Evolutionary conservation across 2,888 invertebrate species (phyloP).

Genomic region (Cactoblastis cactorum): DNA sequence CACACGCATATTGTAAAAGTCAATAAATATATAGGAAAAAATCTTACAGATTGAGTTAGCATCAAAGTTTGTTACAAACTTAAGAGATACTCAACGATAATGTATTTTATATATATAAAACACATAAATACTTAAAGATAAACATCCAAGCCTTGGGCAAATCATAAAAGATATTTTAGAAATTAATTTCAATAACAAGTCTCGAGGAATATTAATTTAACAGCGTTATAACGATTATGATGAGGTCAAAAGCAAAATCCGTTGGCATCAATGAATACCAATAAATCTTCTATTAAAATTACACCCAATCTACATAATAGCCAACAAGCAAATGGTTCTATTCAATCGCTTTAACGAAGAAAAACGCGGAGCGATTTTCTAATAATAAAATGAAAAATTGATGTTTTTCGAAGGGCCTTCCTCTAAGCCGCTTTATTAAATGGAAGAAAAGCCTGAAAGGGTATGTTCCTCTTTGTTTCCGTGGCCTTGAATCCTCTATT

Average conservation of each 20-base stretch:
- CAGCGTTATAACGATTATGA: neutral
- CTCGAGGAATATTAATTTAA: neutral
- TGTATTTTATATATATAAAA: too few relatives aligned
- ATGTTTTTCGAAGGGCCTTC: constrained; percentile 30
- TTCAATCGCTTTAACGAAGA: constrained; percentile 24
- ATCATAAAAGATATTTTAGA: too few relatives aligned
- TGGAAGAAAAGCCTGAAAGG: constrained; percentile 19
- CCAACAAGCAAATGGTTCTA: constrained; percentile 13
- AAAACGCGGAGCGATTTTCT: constrained; percentile 25
- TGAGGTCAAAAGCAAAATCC: constrained; percentile 16
- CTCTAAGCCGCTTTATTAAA: constrained; percentile 33
- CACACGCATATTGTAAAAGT: too few relatives aligned
- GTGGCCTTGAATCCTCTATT: neutral
- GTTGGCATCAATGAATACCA: constrained; percentile 16
- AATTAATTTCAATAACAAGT: too few relatives aligned
- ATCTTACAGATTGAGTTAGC: too few relatives aligned
- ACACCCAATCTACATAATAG: constrained; percentile 13
- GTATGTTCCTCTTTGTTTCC: neutral
- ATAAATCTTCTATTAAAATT: constrained; percentile 12
- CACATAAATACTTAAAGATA: too few relatives aligned
- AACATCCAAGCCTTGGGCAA: too few relatives aligned
- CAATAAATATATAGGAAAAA: too few relatives aligned
- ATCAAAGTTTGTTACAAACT: too few relatives aligned
- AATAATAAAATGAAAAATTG: constrained; percentile 36
- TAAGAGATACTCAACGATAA: too few relatives aligned